These are phyloP conservation scores for Chalcosyrphus nemorum DNA, from an alignment of 2,888 invertebrate genomes.

Conservation along the genomic window DNA sequence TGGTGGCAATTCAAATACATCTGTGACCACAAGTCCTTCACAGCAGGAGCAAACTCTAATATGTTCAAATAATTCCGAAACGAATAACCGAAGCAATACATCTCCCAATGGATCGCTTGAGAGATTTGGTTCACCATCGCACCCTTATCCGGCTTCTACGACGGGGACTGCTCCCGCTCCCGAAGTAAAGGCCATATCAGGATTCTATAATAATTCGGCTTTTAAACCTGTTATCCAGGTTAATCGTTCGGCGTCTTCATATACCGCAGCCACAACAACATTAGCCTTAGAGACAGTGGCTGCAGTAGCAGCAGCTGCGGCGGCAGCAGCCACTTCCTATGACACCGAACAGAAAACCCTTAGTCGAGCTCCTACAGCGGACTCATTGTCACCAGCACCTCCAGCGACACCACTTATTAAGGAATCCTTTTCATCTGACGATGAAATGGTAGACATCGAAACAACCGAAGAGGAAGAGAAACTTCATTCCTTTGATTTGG, in stretches of 20 bases:
- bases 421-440: slow-evolving; percentile 84
- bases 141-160: not conserved
- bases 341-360: slow-evolving; percentile 73
- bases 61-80: slow-evolving; percentile 32
- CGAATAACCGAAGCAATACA: slow-evolving; percentile 3
- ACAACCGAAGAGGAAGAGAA: slow-evolving; percentile 89
- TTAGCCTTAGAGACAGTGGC: slow-evolving; percentile 59
- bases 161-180: too few species aligned
- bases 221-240: slow-evolving; percentile 75
- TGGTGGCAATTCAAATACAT: slow-evolving; percentile 4
- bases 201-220: slow-evolving; percentile 75
- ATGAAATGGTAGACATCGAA: slow-evolving; percentile 93
- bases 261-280: slow-evolving; percentile 34
- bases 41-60: slow-evolving; percentile 48
- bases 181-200: slow-evolving; percentile 43
- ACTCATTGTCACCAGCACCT: slow-evolving; percentile 7
- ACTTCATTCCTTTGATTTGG: slow-evolving; percentile 37
- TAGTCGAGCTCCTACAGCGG: slow-evolving; percentile 17
- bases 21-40: slow-evolving; percentile 19
- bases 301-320: slow-evolving; percentile 52
- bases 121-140: slow-evolving; percentile 48
- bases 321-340: slow-evolving; percentile 76
- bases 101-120: slow-evolving; percentile 43
- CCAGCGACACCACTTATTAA: slow-evolving; percentile 60
- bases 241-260: slow-evolving; percentile 40